Evolutionary conservation across 2,888 invertebrate genomes (phyloP).

Genomic region (Vesta saturnalis): DNA sequence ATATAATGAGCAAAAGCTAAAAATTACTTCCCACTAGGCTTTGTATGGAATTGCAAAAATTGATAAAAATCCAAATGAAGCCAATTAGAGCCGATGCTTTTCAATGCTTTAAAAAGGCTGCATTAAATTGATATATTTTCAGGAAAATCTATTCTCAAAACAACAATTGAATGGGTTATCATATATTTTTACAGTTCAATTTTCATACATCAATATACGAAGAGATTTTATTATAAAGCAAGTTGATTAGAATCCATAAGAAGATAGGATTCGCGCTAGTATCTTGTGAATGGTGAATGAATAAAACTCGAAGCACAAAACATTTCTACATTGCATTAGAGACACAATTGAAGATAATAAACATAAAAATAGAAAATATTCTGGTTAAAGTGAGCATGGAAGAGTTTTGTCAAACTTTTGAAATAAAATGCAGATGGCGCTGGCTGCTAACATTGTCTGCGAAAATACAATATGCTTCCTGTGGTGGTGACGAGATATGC

Average conservation of each 20-base stretch:
- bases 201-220: background rate
- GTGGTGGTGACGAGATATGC: slow-evolving; percentile 52
- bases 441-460: slow-evolving; percentile 49
- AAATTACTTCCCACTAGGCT: too few species aligned
- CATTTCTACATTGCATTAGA: slow-evolving; percentile 24
- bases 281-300: slow-evolving; percentile 1
- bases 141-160: background rate
- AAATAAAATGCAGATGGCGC: slow-evolving; percentile 53
- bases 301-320: slow-evolving; percentile 22
- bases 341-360: slow-evolving; percentile 33
- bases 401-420: slow-evolving; percentile 50
- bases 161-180: background rate
- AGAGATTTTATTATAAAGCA: background rate
- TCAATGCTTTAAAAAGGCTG: too few species aligned
- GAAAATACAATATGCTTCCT: slow-evolving; percentile 56
- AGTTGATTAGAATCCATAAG: background rate
- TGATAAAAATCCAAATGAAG: too few species aligned
- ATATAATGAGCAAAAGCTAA: too few species aligned
- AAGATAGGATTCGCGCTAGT: background rate
- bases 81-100: too few species aligned
- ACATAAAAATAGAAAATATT: slow-evolving; percentile 33
- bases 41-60: too few species aligned
- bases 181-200: background rate
- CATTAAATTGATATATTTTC: too few species aligned
- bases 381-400: slow-evolving; percentile 31